Evolutionary conservation across 2,113 vertebrate genomes (phyloP).

Genomic region (Python bivittatus): DNA sequence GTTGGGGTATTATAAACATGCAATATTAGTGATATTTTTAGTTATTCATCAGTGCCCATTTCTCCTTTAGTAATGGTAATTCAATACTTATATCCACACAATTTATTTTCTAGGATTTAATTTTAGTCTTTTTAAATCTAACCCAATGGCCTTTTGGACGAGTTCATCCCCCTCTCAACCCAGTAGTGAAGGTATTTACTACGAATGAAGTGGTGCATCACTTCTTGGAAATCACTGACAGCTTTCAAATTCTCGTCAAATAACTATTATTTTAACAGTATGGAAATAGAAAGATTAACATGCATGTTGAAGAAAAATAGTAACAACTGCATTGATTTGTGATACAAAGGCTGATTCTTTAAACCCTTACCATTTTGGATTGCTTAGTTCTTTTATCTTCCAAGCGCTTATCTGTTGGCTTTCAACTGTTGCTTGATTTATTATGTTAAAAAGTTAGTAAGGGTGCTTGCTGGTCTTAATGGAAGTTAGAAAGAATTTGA

Average conservation of each 20-base stretch:
- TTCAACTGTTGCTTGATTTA: neutral
- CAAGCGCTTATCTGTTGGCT: neutral
- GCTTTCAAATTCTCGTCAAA: constrained; percentile 69
- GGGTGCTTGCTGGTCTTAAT: neutral
- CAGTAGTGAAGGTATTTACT: constrained; percentile 91
- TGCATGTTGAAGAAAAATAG: constrained; percentile 69
- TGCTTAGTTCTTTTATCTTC: neutral
- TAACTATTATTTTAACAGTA: constrained; percentile 77
- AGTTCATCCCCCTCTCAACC: constrained; percentile 85
- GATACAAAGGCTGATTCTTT: neutral
- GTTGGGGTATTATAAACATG: neutral
- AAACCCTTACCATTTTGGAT: neutral
- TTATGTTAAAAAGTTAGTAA: neutral
- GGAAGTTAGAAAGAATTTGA: neutral
- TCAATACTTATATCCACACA: constrained; percentile 54
- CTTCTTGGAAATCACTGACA: constrained; percentile 72
- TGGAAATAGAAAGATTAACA: constrained; percentile 51
- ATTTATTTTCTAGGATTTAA: constrained; percentile 96
- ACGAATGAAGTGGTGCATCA: constrained; percentile 75
- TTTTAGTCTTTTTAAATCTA: constrained; percentile 99
- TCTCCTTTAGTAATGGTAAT: constrained; percentile 42
- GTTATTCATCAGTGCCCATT: neutral
- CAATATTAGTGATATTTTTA: neutral
- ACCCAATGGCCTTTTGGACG: constrained; percentile 99
- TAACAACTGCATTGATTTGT: constrained; percentile 43